These are phyloP conservation scores for Sesamia inferens DNA, from an alignment of 2,888 invertebrate species.

Conservation along the genomic window DNA sequence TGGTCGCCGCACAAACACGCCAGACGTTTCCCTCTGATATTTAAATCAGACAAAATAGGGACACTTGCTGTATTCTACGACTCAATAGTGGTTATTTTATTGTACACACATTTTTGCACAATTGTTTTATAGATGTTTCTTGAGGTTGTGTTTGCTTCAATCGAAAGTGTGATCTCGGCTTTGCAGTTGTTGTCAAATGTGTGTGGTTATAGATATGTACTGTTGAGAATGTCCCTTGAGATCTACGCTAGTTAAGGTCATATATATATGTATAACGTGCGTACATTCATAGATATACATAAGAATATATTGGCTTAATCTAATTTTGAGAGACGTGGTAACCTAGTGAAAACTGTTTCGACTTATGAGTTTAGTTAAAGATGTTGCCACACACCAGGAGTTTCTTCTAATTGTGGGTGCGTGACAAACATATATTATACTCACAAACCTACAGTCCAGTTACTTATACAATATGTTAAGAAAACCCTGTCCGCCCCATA, in stretches of 20 bases:
- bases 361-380: not conserved
- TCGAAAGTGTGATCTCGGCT: constrained; percentile 1
- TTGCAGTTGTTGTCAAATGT: not conserved
- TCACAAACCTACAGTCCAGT: no score
- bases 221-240: not conserved
- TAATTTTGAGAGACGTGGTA: not conserved
- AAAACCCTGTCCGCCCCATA: no score
- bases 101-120: constrained; percentile 35
- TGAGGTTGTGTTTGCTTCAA: constrained; percentile 1
- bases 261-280: not conserved
- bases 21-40: constrained; percentile 54
- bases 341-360: not conserved
- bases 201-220: not conserved
- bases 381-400: no score
- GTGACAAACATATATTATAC: no score
- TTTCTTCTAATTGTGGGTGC: no score
- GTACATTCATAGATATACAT: not conserved
- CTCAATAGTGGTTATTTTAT: constrained; percentile 58
- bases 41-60: constrained; percentile 62
- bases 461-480: no score
- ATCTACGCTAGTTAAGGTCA: not conserved
- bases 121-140: constrained; percentile 22
- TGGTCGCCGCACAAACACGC: constrained; percentile 53
- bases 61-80: constrained; percentile 52
- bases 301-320: not conserved